Base-by-base conservation (phyloP, 1,140 invertebrate species). In the Drosophila tani region DNA sequence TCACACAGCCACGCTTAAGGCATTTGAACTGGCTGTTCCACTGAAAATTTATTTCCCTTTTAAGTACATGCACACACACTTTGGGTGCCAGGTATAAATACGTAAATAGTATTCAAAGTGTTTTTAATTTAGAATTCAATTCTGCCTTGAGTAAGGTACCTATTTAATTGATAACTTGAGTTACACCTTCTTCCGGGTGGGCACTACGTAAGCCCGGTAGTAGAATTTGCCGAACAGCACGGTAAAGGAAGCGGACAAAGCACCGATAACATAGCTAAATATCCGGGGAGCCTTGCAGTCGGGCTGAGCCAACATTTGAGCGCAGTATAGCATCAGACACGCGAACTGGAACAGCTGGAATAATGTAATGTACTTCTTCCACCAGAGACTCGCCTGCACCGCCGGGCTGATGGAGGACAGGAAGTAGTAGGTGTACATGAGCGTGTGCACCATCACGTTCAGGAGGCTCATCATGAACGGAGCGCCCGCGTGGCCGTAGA, bases 401-500 rank as follows among this genome's bases (percentile, higher is more conserved):
- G 19, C 3, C 38, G 19, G 14, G 17, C 32, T 75, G 32, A 74
- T 17, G 15, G 73, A 75, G 1, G 73, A 56, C 7, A 64, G 29
- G 8, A 57, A 74, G 38, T 64, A 75, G 58, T 75, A 75, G 21
- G 35, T 50, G 21, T 74, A 75, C 73, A 75, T 74, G 1, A 74
- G 9, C 9, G 47, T 32, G 11, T 75, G 73, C 14, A 75, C 53
- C 1, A 43, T 9, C 12, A 47, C 38, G 27, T 75, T 75, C 3
- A 64, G 9, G 19, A 57, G 19, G n/a, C 53, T 51, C 8, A 56
- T 49, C 6, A 41, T 19, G 21, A 27, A 58, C 3, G 94, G 93
- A 76, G 97, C 96, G 1, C 96, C 96, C 56, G 96, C 96, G 11
- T 50, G 56, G 5, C 75, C 68, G 40, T 57, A 51, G 15, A 75